Evolutionary conservation across 2,888 invertebrate genomes (phyloP), one percentile per base, ranked within the genome.

Genomic region (Chloroclystis v-ata): DNA sequence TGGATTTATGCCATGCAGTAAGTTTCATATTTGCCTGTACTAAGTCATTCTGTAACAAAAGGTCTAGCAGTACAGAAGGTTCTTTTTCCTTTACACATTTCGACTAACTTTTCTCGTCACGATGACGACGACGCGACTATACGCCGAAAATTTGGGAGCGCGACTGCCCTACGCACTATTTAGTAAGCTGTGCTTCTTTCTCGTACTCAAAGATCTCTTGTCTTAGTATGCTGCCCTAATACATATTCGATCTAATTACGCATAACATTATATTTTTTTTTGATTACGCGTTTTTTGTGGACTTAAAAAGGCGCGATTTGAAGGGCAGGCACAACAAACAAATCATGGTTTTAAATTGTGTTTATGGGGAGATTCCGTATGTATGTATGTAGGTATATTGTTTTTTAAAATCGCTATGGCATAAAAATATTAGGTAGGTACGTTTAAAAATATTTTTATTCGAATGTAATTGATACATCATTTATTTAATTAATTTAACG

Each of bases 201-300:
- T 54, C 53, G 45, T 59, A 61, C 45, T 29, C 55, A 57, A 56
- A 51, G 38, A 52, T 54, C 63, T 67, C 66, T 67, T 62, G 50
- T 52, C 49, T 44, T 53, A 61, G 63, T 81, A 86, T 89, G 88
- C 54, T 78, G 52, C 68, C 89, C 87, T 87, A 69, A 68, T 84
- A 84, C 80, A 73, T 78, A 74, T 77, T 79, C 81, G 82, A 80
- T 85, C 85, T 87, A 87, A 86, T 89, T 88, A 88, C 88, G 89
- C 88, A 88, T 88, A 86, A 86, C 82, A 86, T 88, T 86, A 83
- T 68, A 40, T 5, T 54, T 62, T 57, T 61, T 54, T 58, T 59
- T 47, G 10, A 16, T 54, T 53, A 42, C 32, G 37, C 25, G 44
- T 44, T 35, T 45, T 54, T 54, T 43, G 32, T 51, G 9, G 43